phyloP scores from a whole-genome alignment of 2,113 vertebrate genomes.

The Butorides virescens region DNA sequence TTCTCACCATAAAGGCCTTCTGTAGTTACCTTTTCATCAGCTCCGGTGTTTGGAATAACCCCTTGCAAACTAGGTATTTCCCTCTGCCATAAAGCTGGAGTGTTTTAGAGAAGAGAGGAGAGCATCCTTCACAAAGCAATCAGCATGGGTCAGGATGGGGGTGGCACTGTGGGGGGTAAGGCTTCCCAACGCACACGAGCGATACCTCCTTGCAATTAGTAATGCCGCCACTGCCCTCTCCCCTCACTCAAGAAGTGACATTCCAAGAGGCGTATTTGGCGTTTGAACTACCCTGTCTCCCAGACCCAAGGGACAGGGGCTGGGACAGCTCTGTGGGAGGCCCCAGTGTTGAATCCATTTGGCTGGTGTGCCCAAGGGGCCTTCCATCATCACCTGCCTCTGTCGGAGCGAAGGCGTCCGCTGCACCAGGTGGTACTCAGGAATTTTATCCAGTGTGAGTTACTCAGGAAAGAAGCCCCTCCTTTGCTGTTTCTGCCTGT shows the following conservation, averaged over 20 bases:
- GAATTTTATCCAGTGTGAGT: constrained; percentile 44
- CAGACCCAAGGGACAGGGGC: not conserved
- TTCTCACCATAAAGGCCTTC: not conserved
- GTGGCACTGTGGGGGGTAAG: not conserved
- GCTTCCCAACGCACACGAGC: not conserved
- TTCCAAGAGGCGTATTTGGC: not conserved
- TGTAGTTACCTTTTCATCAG: not conserved
- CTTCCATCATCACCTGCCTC: constrained; percentile 59
- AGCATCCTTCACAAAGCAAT: not conserved
- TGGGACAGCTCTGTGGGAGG: constrained; percentile 59
- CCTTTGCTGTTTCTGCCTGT: constrained; percentile 6
- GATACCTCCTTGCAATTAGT: not conserved
- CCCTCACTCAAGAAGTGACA: not conserved
- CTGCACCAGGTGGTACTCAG: constrained; percentile 56
- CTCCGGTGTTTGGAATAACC: constrained; percentile 6
- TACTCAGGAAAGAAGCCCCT: not conserved
- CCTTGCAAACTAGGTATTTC: constrained; percentile 3
- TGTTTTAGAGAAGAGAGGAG: not conserved
- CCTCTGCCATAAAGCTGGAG: not conserved
- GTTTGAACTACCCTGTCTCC: constrained; percentile 46
- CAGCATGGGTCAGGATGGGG: accelerated
- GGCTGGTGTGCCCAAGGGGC: constrained; percentile 56
- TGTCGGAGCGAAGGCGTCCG: accelerated
- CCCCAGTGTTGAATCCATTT: constrained; percentile 59
- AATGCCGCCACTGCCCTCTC: not conserved